These are phyloP conservation scores for Chrysaora quinquecirrha DNA, from an alignment of 30 jellyfish, hydroid and myxozoan species.

Conservation along the genomic window DNA sequence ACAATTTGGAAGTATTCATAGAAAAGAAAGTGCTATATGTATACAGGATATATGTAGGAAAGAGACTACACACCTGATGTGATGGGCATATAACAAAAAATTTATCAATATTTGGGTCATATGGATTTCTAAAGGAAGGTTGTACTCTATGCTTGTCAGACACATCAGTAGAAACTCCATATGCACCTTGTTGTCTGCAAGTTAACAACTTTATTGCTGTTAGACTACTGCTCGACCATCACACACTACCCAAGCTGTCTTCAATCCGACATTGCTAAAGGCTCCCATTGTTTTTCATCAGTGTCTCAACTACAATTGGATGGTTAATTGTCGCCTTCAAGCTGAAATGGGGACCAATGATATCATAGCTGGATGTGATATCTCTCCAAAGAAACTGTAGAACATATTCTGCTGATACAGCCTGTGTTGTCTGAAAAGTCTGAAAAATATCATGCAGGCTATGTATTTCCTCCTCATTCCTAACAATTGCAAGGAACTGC, in stretches of 20 bases:
- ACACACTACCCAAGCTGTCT: constrained; percentile 5
- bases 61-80: constrained; percentile 37
- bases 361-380: constrained; percentile 31
- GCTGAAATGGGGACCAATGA: constrained; percentile 22
- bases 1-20: no score
- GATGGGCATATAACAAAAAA: constrained; percentile 41
- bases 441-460: constrained; percentile 18
- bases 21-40: no score
- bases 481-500: constrained; percentile 13
- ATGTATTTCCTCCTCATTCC: constrained; percentile 20
- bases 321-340: constrained; percentile 15
- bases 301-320: constrained; percentile 9
- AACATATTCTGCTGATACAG: constrained; percentile 31
- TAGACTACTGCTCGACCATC: constrained; percentile 37
- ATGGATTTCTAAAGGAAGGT: constrained; percentile 31
- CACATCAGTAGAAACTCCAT: constrained; percentile 12
- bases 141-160: constrained; percentile 14
- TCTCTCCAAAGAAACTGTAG: constrained; percentile 40
- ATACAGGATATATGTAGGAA: no score
- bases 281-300: constrained; percentile 19
- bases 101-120: constrained; percentile 14
- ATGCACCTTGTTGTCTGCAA: constrained; percentile 4
- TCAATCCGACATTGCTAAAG: neutral
- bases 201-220: constrained; percentile 27
- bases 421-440: constrained; percentile 5